Base-by-base conservation (phyloP, 2,888 invertebrate species). In the Aspidiotus rigidus region DNA sequence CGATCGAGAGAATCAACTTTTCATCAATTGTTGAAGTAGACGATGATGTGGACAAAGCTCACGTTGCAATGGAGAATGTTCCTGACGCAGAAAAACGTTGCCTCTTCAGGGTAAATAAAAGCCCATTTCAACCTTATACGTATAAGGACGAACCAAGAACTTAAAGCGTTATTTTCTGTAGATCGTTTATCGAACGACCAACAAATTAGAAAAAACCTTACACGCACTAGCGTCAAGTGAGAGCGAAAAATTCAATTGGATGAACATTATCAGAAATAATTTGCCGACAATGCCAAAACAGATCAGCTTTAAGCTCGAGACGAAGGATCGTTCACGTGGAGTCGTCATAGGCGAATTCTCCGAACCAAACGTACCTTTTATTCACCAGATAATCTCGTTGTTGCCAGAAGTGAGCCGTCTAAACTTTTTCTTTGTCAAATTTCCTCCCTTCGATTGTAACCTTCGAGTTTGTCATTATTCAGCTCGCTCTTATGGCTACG, bases 231-330 rank as follows among this genome's bases (percentile, higher is more conserved):
- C 69, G 8, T 63, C 69, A 5, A 69, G 53, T 11, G 44, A 61
- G 13, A 16, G 56, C 13, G 71, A 71, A 59, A 71, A 71, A 64
- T 16, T 42, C 9, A 71, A 69, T 13, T 71, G 71, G 71, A 11
- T 71, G 2, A 70, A 41, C 16, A 39, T 59, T n/a, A 10, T 71
- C 15, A 71, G 57, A 40, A 17, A 53, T 13, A 69, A 44, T 9
- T 28, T 70, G 17, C 62, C 61, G 13, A 62, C 49, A 16, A 2
- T 28, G 16, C 57, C 41, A 16, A 64, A 42, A 61, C 70, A 71
- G 57, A 59, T 53, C 3, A 42, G 39, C 15, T 55, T 64, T 16
- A 61, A 70, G 40, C 40, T 55, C 11, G 61, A 69, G 40, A 39
- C 56, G 0, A 64, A 69, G 53, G 63, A 70, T 15, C 60, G 60